Base-by-base conservation (phyloP, 2,113 vertebrate species). In the Myocastor coypus region DNA sequence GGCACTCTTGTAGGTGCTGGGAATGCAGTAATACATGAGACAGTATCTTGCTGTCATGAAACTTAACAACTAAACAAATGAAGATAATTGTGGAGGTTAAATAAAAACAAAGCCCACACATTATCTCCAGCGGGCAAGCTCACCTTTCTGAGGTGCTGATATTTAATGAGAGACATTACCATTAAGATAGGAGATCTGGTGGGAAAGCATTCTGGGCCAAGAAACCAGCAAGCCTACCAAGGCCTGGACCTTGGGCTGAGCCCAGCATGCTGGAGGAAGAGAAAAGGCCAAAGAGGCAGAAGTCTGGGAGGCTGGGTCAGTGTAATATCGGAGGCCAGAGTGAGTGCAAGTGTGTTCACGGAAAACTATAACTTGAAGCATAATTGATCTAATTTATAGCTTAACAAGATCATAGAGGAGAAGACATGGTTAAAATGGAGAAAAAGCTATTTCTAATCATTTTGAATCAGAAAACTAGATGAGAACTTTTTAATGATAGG, bases 1-100 rank as follows among this genome's bases (percentile, higher is more conserved):
- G 28, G 3, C 5, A 37, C 30, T 64, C 77, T 77, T 85, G 40
- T 32, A 34, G 11, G 61, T 50, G 30, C 17, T 89, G 46, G 19
- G 13, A 2, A 57, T 61, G 50, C 37, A 66, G 37, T 28, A 24
- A 87, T 50, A 46, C 88, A 59, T 0, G 40, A 95, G 77, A 66
- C 7, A 88, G 59, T 46, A 89, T 83, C 22, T 34, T 71, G 7
- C 13, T 83, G 4, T 66, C 52, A 64, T 32, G 66, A 87, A 80
- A 81, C 42, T 52, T 92, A 80, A 40, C 55, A 78, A 87, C 3
- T 78, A 93, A 93, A 81, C 37, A 40, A 92, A 77, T 24, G 59
- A 86, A 83, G 61, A n/a, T 64, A 82, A 87, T 73, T n/a, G 55
- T 2, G 32, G 30, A 17, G 12, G 1, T 77, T 59, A 91, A 69